A percentile compares a stretch with the other conserved stretches of the same genome.
These are phyloP conservation scores for Boleophthalmus pectinirostris DNA, from an alignment of 2,113 vertebrate species.

Conservation along the genomic window DNA sequence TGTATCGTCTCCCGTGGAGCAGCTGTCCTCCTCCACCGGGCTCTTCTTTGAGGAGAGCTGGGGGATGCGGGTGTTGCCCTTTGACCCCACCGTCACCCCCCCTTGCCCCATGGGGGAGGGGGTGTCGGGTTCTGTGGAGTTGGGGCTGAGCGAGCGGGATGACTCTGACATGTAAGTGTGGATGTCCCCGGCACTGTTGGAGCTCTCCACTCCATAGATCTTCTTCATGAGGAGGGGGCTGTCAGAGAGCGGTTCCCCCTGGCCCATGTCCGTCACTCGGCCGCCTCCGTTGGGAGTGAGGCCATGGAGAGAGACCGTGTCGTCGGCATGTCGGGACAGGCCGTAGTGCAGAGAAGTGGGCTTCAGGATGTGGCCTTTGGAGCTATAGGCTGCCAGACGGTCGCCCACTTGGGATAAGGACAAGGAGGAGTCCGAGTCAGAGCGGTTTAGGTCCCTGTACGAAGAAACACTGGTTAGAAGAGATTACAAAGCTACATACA, in stretches of 20 bases:
- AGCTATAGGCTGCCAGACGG: slow-evolving; percentile 74
- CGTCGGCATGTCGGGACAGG: slow-evolving; percentile 67
- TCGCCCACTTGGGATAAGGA: slow-evolving; percentile 89
- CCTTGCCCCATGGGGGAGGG: slow-evolving; percentile 81
- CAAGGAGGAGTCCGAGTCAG: slow-evolving; percentile 93
- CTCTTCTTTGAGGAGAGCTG: slow-evolving; percentile 92
- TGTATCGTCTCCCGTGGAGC: slow-evolving; percentile 90
- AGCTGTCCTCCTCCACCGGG: slow-evolving; percentile 90
- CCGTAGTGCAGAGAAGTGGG: slow-evolving; percentile 79
- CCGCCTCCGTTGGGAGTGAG: slow-evolving; percentile 83
- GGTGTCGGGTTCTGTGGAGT: slow-evolving; percentile 92
- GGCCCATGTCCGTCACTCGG: slow-evolving; percentile 69
- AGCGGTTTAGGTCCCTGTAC: slow-evolving; percentile 89
- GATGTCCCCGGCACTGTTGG: slow-evolving; percentile 86
- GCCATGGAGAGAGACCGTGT: slow-evolving; percentile 63
- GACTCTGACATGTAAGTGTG: slow-evolving; percentile 83
- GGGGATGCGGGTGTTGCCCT: slow-evolving; percentile 86
- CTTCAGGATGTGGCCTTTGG: slow-evolving; percentile 79
- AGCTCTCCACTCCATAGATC: slow-evolving; percentile 80
- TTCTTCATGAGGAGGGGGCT: slow-evolving; percentile 87
- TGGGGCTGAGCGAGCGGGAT: slow-evolving; percentile 89
- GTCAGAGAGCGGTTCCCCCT: slow-evolving; percentile 75
- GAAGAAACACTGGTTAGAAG: slow-evolving; percentile 21
- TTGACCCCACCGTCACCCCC: slow-evolving; percentile 39
- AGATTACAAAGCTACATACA: slow-evolving; percentile 19